Conservation (phyloP, 2,797 vertebrate genomes). For the Scomberomorus guttatus region DNA sequence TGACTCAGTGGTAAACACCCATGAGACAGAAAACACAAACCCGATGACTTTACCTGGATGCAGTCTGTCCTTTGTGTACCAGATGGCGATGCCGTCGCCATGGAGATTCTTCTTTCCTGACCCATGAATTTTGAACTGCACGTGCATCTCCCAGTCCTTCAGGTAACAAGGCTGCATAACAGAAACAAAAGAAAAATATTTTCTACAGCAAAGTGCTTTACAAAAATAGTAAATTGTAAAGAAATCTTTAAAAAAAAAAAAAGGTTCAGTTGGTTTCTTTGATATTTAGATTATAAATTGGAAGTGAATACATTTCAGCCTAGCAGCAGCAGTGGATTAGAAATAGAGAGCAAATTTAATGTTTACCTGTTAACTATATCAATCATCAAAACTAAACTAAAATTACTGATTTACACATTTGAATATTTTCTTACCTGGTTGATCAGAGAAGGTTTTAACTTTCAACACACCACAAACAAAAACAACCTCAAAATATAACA, state of each 20-base stretch:
- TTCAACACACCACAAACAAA: background rate
- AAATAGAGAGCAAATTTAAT: too few species aligned
- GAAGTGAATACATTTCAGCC: background rate
- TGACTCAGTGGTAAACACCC: background rate
- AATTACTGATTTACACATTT: background rate
- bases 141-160: conserved; percentile 99
- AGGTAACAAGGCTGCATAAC: conserved; percentile 91
- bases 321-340: background rate
- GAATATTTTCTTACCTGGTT: too few species aligned
- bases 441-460: background rate
- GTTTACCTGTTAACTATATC: background rate
- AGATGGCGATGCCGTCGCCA: conserved; percentile 95
- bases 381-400: background rate
- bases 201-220: background rate
- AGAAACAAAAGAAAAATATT: conserved; percentile 8
- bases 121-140: conserved; percentile 96
- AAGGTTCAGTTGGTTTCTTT: background rate
- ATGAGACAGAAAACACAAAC: background rate
- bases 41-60: conserved; percentile 85
- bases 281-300: background rate
- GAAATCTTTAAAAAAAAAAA: background rate
- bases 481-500: too few species aligned
- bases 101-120: conserved; percentile 96
- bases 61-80: conserved; percentile 96
- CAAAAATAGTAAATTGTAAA: background rate